A percentile compares a stretch with the other conserved stretches of the same genome.
These are phyloP conservation scores for Adoxophyes honmai DNA, from an alignment of 1,140 invertebrate species.

Conservation along the genomic window DNA sequence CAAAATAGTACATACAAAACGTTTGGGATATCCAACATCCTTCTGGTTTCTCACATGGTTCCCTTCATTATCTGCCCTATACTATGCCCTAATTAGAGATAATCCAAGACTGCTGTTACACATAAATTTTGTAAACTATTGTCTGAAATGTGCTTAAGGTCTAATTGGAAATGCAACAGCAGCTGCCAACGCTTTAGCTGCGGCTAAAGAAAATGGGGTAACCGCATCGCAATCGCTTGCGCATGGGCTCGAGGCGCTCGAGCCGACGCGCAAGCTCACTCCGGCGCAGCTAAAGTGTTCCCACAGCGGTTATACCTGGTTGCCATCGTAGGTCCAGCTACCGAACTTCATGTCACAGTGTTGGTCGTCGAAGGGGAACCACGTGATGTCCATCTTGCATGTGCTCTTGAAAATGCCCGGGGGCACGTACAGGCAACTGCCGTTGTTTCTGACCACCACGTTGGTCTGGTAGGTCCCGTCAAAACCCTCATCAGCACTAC, in stretches of 20 bases:
- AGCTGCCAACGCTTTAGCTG: conserved; percentile 12
- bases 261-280: conserved; percentile 8
- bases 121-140: neutral
- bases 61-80: conserved; percentile 38
- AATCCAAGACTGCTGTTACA: conserved; percentile 17
- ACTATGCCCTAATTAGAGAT: conserved; percentile 31
- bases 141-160: neutral
- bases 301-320: conserved; percentile 82
- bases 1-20: conserved; percentile 80
- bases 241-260: conserved; percentile 4
- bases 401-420: conserved; percentile 99
- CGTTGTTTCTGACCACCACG: conserved; percentile 96
- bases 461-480: conserved; percentile 98
- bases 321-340: conserved; percentile 96
- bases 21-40: conserved; percentile 59
- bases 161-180: conserved; percentile 6
- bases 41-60: conserved; percentile 77
- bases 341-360: conserved; percentile 97
- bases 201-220: conserved; percentile 15
- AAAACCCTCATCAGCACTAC: conserved; percentile 98
- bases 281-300: conserved; percentile 8
- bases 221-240: conserved; percentile 8
- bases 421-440: conserved; percentile 97
- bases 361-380: conserved; percentile 99
- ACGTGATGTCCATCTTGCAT: conserved; percentile 99